Conservation (phyloP, 2,797 vertebrate species). For the Darevskia nairensis region DNA sequence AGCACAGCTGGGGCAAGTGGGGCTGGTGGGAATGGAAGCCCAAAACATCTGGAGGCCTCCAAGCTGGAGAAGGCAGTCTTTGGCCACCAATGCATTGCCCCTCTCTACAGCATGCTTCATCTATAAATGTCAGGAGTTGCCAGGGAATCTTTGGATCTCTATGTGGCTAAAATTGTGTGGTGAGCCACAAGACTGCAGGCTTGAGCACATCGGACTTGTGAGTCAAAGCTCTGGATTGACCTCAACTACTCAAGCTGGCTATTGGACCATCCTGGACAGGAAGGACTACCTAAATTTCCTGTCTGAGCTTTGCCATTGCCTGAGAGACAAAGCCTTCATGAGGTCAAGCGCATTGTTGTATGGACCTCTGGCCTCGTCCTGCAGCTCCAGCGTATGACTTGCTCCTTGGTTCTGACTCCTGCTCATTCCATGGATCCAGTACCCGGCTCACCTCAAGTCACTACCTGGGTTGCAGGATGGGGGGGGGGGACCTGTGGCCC, state of each 20-base stretch:
- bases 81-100: not conserved
- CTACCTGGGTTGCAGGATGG: no score
- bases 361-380: not conserved
- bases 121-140: not conserved
- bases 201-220: no score
- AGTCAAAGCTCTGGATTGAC: no score
- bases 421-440: not conserved
- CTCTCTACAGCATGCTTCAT: not conserved
- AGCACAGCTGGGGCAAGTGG: no score
- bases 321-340: not conserved
- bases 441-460: not conserved
- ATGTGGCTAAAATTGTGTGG: not conserved
- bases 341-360: not conserved
- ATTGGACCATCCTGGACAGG: no score
- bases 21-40: no score
- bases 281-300: not conserved
- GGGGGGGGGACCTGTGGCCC: rapidly evolving
- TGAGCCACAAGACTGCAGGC: not conserved
- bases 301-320: not conserved
- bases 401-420: not conserved
- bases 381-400: not conserved
- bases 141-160: not conserved
- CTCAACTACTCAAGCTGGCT: no score
- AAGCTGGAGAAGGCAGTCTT: no score
- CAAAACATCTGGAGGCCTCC: no score